Evolutionary conservation across 2,888 invertebrate species (phyloP).

Genomic region (Apotomis betuletana): DNA sequence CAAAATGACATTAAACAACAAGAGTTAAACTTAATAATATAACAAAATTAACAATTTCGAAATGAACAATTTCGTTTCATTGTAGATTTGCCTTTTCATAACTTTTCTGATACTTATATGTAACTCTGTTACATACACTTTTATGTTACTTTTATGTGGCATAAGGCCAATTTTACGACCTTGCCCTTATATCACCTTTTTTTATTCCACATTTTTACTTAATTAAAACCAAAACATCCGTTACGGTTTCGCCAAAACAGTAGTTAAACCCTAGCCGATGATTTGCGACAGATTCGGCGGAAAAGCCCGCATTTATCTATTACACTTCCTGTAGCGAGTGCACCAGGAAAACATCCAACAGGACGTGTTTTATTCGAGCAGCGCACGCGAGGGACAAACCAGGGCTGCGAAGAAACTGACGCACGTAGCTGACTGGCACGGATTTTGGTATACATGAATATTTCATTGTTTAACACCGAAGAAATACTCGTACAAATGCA

Average conservation of each 20-base stretch:
- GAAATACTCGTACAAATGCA: too few relatives aligned
- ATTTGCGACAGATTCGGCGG: slow-evolving; percentile 39
- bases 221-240: background rate
- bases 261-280: slow-evolving; percentile 26
- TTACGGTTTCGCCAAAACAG: slow-evolving; percentile 20
- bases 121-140: too few relatives aligned
- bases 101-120: too few relatives aligned
- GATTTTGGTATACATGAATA: slow-evolving; percentile 14
- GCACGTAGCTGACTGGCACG: slow-evolving; percentile 41
- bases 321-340: slow-evolving; percentile 35
- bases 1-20: too few relatives aligned
- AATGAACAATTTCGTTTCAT: too few relatives aligned
- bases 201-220: too few relatives aligned
- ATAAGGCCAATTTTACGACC: too few relatives aligned
- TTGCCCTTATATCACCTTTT: too few relatives aligned
- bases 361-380: slow-evolving; percentile 34
- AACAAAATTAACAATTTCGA: too few relatives aligned
- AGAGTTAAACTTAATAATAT: too few relatives aligned
- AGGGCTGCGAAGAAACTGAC: slow-evolving; percentile 20
- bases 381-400: slow-evolving; percentile 27
- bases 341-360: slow-evolving; percentile 35
- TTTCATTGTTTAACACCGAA: slow-evolving; percentile 4
- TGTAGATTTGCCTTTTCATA: too few relatives aligned
- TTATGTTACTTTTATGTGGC: too few relatives aligned
- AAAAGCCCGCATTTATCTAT: slow-evolving; percentile 41